Evolutionary conservation across 2,797 vertebrate species (phyloP).

Genomic region (Buphagus erythrorhynchus): DNA sequence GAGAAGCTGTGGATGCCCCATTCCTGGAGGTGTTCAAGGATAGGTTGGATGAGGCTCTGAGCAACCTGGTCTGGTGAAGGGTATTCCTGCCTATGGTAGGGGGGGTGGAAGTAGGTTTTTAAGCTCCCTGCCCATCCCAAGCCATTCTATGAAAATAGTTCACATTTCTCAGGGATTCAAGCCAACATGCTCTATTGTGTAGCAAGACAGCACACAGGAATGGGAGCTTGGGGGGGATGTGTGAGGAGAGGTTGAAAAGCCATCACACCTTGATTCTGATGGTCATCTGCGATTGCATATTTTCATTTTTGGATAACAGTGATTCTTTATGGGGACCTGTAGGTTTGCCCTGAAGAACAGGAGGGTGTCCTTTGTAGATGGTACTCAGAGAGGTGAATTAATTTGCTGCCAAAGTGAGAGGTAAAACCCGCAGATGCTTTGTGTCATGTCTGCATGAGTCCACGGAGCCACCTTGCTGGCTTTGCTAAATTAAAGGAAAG

Average conservation of each 20-base stretch:
- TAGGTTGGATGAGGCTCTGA: not conserved
- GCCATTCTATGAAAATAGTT: not conserved
- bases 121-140: not conserved
- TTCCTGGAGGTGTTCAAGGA: not conserved
- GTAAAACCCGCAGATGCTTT: not conserved
- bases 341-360: not conserved
- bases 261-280: not conserved
- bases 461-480: not conserved
- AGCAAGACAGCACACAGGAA: not conserved
- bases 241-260: not conserved
- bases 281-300: not conserved
- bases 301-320: not conserved
- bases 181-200: not conserved
- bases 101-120: not conserved
- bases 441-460: not conserved
- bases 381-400: not conserved
- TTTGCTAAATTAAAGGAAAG: slow-evolving; percentile 18
- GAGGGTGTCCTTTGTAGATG: not conserved
- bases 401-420: not conserved
- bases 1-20: not conserved
- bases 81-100: not conserved
- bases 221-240: rapidly evolving
- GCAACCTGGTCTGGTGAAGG: not conserved
- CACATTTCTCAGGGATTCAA: not conserved
- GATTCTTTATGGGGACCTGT: not conserved